Evolutionary conservation across 1,140 invertebrate genomes (phyloP), one percentile per base, ranked within the genome.

Genomic region (Coelopa frigida): DNA sequence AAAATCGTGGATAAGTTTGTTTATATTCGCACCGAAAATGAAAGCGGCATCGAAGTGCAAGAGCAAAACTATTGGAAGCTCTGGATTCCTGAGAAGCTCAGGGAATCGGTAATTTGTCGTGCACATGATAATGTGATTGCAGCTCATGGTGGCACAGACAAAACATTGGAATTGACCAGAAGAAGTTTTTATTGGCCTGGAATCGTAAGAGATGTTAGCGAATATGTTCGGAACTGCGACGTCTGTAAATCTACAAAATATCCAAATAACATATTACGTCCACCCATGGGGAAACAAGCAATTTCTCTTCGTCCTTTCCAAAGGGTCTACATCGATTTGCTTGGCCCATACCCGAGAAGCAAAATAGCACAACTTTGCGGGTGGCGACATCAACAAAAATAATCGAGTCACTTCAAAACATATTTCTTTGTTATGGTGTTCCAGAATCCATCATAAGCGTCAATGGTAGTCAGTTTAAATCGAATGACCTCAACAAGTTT

Each of bases 401-500:
- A 22, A 10, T 11, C 18, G 14, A 29, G 15, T 44, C 24, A 21
- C 15, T 49, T 3, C 18, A 45, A 40, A 26, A 40, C 3, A 26
- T 51, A 2, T 39, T 51, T 17, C 22, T 17, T 26, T 12, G 21
- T 8, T 51, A 29, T 39, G 50, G 40, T 4, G 21, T 43, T 4
- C 51, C 51, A 15, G 39, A 49, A 32, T 18, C 22, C 12, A 37
- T 43, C 10, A 18, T 50, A 3, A 43, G 29, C 10, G 48, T 49
- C 18, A 53, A 49, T 14, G 47, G 43, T 18, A 31, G 23, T 11
- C 47, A 49, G 37, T 52, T 50, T 32, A 46, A 37, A n/a, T 12
- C 50, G 5, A 27, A 43, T 10, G 10, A 32, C 2, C 21, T 42
- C 20, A 23, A 31, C 8, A 36, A 33, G n/a, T n/a, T 15, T 33